Percentiles rank a stretch among this genome's conserved stretches.
Evolutionary conservation across 2,888 invertebrate genomes (phyloP).

Genomic region (Itoplectis maculator): DNA sequence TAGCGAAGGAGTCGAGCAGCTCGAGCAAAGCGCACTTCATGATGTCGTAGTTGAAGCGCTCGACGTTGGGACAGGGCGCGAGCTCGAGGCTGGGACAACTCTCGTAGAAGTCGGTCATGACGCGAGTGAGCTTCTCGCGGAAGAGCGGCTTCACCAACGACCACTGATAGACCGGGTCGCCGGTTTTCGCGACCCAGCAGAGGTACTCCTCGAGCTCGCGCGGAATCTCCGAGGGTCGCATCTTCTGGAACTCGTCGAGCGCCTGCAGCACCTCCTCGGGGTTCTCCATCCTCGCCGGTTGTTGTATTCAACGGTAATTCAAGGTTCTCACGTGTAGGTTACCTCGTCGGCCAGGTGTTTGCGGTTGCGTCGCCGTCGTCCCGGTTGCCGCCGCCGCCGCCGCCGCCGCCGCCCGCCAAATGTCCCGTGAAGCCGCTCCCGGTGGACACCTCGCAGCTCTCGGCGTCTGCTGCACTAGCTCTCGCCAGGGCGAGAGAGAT

Average conservation of each 20-base stretch:
- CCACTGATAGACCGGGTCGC: conserved; percentile 98
- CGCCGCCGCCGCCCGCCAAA: conserved; percentile 49
- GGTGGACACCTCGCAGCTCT: not conserved
- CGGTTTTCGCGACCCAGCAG: conserved; percentile 95
- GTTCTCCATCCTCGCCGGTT: conserved; percentile 89
- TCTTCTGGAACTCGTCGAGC: conserved; percentile 93
- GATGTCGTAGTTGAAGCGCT: conserved; percentile 94
- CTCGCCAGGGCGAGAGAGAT: conserved; percentile 18
- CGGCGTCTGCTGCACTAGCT: not conserved
- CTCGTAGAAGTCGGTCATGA: conserved; percentile 95
- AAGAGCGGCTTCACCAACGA: conserved; percentile 94
- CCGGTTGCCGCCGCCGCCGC: conserved; percentile 15
- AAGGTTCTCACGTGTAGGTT: too few relatives aligned
- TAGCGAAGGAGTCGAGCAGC: conserved; percentile 92
- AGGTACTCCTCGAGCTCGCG: conserved; percentile 95
- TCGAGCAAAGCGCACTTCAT: conserved; percentile 94
- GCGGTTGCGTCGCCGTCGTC: not conserved
- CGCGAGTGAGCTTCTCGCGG: conserved; percentile 93
- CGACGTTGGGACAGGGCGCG: conserved; percentile 95
- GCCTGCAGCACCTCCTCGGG: conserved; percentile 94
- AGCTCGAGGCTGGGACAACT: conserved; percentile 91
- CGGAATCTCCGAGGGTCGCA: conserved; percentile 92
- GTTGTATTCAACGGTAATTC: not conserved
- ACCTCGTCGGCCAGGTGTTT: too few relatives aligned
- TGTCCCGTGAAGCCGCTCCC: not conserved